Evolutionary conservation across 1,140 invertebrate genomes (phyloP).

Genomic region (Mercenaria mercenaria): DNA sequence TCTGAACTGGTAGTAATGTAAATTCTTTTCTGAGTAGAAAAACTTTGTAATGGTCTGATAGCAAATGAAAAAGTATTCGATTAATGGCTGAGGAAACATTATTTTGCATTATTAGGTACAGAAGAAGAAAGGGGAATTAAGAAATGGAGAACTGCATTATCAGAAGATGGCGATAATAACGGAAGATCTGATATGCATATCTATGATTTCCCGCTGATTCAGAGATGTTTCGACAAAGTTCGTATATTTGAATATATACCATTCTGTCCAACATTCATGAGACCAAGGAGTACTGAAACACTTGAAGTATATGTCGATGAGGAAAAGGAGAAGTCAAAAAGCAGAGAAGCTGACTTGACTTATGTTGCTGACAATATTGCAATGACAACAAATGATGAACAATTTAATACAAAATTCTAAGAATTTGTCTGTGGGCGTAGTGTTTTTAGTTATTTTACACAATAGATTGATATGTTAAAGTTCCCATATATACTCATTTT

Average conservation of each 20-base stretch:
- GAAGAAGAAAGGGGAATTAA: constrained; percentile 68
- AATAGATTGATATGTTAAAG: no score
- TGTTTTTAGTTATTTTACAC: no score
- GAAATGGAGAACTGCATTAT: constrained; percentile 56
- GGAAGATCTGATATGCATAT: not conserved
- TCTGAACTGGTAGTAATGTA: no score
- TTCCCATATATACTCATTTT: no score
- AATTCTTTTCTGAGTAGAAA: no score
- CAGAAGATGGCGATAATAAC: not conserved
- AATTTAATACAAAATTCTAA: not conserved
- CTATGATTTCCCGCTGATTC: constrained; percentile 71
- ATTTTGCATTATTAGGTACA: no score
- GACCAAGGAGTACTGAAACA: not conserved
- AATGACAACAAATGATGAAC: not conserved
- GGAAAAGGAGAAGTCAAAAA: not conserved
- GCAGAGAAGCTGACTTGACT: not conserved
- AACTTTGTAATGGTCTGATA: no score
- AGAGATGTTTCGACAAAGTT: constrained; percentile 67
- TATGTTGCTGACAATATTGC: not conserved
- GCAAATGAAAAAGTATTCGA: no score
- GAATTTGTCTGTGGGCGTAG: no score
- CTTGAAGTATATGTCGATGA: not conserved
- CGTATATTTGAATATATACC: constrained; percentile 56
- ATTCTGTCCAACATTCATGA: constrained; percentile 68
- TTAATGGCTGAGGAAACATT: no score